These are phyloP conservation scores for Danio rerio DNA, from an alignment of 2,113 vertebrate genomes.

Conservation along the genomic window GRCz12tu NC_133177.1:42542501-42543000, in stretches of 20 bases:
- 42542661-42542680: conserved; percentile 44
- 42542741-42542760: conserved; percentile 16
- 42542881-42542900: conserved; percentile 13
- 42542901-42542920: neutral
- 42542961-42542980: conserved; percentile 7
- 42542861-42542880: neutral
- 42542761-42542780: conserved; percentile 1
- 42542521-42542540: conserved; percentile 12
- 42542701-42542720: conserved; percentile 7
- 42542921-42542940: conserved; percentile 1
- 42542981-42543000: neutral
- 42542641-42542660: conserved; percentile 51
- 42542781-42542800: neutral
- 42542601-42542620: conserved; percentile 20
- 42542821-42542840: neutral
- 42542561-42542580: conserved; percentile 39
- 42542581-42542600: conserved; percentile 25
- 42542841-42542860: neutral
- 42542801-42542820: neutral
- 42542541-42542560: conserved; percentile 39
- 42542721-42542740: conserved; percentile 25
- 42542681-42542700: neutral
- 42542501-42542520: conserved; percentile 36
- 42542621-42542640: conserved; percentile 6
- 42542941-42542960: neutral